Percentiles rank a stretch among this genome's conserved stretches.
Evolutionary conservation across 1,140 invertebrate genomes (phyloP).

Genomic region (Paracyclopina nana): DNA sequence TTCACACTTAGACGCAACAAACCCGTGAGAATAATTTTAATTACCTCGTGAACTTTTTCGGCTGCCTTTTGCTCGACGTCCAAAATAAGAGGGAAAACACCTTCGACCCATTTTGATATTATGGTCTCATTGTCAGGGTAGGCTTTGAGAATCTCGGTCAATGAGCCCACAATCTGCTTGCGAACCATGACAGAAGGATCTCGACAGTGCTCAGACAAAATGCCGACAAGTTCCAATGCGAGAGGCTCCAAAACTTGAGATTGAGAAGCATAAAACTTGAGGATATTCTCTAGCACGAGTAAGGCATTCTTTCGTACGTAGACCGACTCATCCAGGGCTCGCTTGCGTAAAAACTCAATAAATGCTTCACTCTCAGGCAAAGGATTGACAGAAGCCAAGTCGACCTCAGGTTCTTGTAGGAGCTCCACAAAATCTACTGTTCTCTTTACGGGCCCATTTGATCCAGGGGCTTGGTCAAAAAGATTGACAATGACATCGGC

Average conservation of each 20-base stretch:
- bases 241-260: conserved; percentile 16
- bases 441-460: not conserved
- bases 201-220: conserved; percentile 32
- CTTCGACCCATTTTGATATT: conserved; percentile 29
- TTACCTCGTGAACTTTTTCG: conserved; percentile 35
- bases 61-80: conserved; percentile 39
- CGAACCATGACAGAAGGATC: conserved; percentile 36
- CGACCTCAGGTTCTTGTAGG: not conserved
- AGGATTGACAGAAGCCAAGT: not conserved
- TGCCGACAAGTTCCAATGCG: not conserved
- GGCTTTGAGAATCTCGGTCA: conserved; percentile 32
- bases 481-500: conserved; percentile 28
- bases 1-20: too few relatives aligned
- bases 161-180: conserved; percentile 33
- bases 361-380: conserved; percentile 26
- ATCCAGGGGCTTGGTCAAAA: conserved; percentile 23
- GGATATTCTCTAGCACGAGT: conserved; percentile 30
- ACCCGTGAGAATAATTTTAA: too few relatives aligned
- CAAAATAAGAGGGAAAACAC: conserved; percentile 36
- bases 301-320: conserved; percentile 35
- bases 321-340: conserved; percentile 36
- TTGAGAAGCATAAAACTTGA: too few relatives aligned
- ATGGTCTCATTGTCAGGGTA: conserved; percentile 28
- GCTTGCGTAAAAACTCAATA: conserved; percentile 29
- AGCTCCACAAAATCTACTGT: conserved; percentile 14